phyloP scores from a whole-genome alignment of 2,113 vertebrate genomes.

The Neoarius graeffei region DNA sequence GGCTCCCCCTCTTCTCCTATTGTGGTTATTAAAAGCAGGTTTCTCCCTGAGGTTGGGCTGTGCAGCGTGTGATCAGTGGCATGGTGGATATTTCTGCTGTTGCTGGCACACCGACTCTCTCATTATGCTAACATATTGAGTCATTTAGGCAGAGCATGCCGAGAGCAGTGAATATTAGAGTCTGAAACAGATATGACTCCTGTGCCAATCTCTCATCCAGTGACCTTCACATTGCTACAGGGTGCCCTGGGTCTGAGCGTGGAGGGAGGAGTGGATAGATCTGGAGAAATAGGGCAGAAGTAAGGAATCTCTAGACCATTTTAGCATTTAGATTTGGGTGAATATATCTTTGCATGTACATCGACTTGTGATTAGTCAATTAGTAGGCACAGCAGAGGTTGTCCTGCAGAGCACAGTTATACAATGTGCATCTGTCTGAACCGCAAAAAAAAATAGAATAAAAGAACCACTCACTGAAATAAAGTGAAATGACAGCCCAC shows the following conservation, averaged over 20 bases:
- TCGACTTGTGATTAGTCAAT: slow-evolving; percentile 9
- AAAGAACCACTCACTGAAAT: too few relatives aligned
- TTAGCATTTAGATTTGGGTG: background rate
- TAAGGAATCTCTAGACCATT: background rate
- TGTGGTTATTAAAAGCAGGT: slow-evolving; percentile 28
- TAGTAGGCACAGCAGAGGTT: background rate
- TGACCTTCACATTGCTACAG: background rate
- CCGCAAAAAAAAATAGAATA: too few relatives aligned
- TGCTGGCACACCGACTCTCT: slow-evolving; percentile 19
- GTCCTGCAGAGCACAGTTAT: background rate
- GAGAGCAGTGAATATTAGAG: slow-evolving; percentile 6
- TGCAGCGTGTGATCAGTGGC: slow-evolving; percentile 2
- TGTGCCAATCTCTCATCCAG: slow-evolving; percentile 17
- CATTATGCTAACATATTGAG: slow-evolving; percentile 45
- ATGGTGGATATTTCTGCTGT: slow-evolving; percentile 35
- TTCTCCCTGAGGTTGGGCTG: slow-evolving; percentile 25
- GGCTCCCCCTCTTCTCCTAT: slow-evolving; percentile 5
- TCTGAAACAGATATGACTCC: slow-evolving; percentile 39
- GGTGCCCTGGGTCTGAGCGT: background rate
- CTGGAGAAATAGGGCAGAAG: background rate
- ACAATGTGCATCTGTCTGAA: background rate
- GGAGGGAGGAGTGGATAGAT: background rate
- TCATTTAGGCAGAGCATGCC: slow-evolving; percentile 37
- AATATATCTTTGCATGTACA: background rate
- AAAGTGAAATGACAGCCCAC: too few relatives aligned